Evolutionary conservation across 2,888 invertebrate species (phyloP).

Genomic region (Xestia xanthographa): DNA sequence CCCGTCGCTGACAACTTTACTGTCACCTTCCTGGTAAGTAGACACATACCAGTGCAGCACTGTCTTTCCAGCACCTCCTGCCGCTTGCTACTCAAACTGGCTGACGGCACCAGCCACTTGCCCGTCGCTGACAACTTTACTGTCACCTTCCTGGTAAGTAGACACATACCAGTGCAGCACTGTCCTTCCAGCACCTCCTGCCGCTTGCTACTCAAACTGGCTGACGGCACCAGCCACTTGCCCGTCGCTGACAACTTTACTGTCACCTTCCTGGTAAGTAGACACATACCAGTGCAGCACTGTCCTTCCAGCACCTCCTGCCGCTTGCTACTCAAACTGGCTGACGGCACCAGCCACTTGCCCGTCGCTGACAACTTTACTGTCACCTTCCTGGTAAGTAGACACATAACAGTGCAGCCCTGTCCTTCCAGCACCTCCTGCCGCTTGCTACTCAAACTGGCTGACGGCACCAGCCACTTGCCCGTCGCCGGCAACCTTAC

Average conservation of each 20-base stretch:
- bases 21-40: constrained; percentile 93
- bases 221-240: constrained; percentile 93
- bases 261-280: constrained; percentile 93
- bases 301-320: constrained; percentile 98
- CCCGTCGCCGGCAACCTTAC: constrained; percentile 86
- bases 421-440: not conserved
- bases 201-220: constrained; percentile 93
- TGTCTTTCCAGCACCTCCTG: constrained; percentile 98
- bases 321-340: constrained; percentile 93
- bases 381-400: constrained; percentile 93
- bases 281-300: constrained; percentile 92
- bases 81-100: constrained; percentile 93
- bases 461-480: too few relatives aligned
- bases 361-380: constrained; percentile 95
- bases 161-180: constrained; percentile 92
- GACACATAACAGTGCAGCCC: too few relatives aligned
- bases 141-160: constrained; percentile 93
- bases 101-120: constrained; percentile 93
- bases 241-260: constrained; percentile 95
- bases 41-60: constrained; percentile 92
- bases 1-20: constrained; percentile 95
- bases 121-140: constrained; percentile 95
- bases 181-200: constrained; percentile 98
- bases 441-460: too few relatives aligned
- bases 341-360: constrained; percentile 93